Percentiles rank a stretch among this genome's conserved stretches.
These are phyloP conservation scores for Paragorgia papillata DNA, from an alignment of 92 coral and sea anemone genomes.

Conservation along the genomic window DNA sequence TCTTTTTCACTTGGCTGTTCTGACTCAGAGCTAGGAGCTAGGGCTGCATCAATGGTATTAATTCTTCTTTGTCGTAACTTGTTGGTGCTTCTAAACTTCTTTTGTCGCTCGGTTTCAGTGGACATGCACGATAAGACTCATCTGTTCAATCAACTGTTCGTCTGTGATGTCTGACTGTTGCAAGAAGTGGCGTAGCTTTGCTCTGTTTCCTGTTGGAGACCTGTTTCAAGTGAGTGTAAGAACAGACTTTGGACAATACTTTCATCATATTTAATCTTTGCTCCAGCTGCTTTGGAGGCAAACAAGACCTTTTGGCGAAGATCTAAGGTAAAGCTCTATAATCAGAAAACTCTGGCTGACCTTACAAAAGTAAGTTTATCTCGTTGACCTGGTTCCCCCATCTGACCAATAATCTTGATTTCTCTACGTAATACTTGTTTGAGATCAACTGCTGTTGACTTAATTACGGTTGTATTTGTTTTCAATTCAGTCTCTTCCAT, in stretches of 20 bases:
- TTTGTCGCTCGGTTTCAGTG: slow-evolving; percentile 24
- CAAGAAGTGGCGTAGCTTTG: slow-evolving; percentile 23
- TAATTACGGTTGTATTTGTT: slow-evolving; percentile 11
- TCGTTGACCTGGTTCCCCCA: slow-evolving; percentile 60
- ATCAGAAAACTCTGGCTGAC: slow-evolving; percentile 48
- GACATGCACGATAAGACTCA: slow-evolving; percentile 19
- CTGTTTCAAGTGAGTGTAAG: slow-evolving; percentile 35
- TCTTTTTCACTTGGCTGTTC: slow-evolving; percentile 8
- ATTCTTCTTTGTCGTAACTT: slow-evolving; percentile 23
- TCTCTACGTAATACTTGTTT: slow-evolving; percentile 53
- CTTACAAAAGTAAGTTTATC: slow-evolving; percentile 59
- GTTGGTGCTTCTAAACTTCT: neutral
- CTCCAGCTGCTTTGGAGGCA: slow-evolving; percentile 44
- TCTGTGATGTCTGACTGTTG: slow-evolving; percentile 13
- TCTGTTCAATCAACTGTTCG: slow-evolving; percentile 12
- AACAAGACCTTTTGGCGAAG: slow-evolving; percentile 33
- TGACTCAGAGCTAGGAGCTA: neutral
- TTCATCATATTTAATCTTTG: slow-evolving; percentile 25
- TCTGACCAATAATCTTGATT: slow-evolving; percentile 56
- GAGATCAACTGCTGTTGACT: slow-evolving; percentile 40
- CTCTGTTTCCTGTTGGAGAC: slow-evolving; percentile 21
- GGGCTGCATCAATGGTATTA: neutral
- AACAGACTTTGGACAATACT: slow-evolving; percentile 39
- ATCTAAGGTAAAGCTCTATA: slow-evolving; percentile 36
- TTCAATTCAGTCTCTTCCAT: slow-evolving; percentile 29